A percentile compares a stretch with the other conserved stretches of the same genome.
These are phyloP conservation scores for Drosophila sordidula DNA, from an alignment of 2,888 invertebrate species.

Conservation along the genomic window DNA sequence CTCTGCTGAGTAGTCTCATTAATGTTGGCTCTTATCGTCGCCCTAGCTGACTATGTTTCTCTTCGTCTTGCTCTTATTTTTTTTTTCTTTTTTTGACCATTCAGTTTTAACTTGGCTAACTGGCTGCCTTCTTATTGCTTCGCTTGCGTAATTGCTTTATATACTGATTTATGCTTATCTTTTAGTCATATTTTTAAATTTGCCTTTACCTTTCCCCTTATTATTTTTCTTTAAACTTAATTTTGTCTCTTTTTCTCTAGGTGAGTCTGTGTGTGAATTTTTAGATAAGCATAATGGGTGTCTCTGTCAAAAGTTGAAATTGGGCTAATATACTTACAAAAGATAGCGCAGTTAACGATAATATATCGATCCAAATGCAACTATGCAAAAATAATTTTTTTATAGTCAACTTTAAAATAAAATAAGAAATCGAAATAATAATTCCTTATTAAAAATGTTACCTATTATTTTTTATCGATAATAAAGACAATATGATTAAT, in stretches of 20 bases:
- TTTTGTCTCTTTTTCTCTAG: constrained; percentile 26
- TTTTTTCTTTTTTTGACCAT: constrained; percentile 1
- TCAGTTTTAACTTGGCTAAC: constrained; percentile 19
- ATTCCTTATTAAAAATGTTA: too few species aligned
- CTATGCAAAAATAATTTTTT: too few species aligned
- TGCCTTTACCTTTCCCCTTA: constrained; percentile 72
- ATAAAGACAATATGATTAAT: too few species aligned
- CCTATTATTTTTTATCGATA: too few species aligned
- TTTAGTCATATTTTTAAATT: constrained; percentile 72
- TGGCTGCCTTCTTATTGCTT: constrained; percentile 22
- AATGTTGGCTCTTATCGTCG: constrained; percentile 52
- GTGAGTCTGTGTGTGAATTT: constrained; percentile 2
- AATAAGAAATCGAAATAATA: too few species aligned
- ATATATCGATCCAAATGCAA: too few species aligned
- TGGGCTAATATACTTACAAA: background rate
- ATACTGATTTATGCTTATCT: constrained; percentile 75
- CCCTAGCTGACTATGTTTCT: constrained; percentile 7
- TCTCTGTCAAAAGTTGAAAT: background rate
- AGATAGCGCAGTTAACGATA: background rate
- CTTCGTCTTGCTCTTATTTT: background rate
- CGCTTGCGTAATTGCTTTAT: constrained; percentile 70
- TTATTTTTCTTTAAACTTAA: constrained; percentile 69
- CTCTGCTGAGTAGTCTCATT: constrained; percentile 67
- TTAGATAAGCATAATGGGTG: constrained; percentile 17
- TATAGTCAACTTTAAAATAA: too few species aligned